Evolutionary conservation across 2,113 vertebrate genomes (phyloP).

Genomic region (Setophaga kirtlandii): DNA sequence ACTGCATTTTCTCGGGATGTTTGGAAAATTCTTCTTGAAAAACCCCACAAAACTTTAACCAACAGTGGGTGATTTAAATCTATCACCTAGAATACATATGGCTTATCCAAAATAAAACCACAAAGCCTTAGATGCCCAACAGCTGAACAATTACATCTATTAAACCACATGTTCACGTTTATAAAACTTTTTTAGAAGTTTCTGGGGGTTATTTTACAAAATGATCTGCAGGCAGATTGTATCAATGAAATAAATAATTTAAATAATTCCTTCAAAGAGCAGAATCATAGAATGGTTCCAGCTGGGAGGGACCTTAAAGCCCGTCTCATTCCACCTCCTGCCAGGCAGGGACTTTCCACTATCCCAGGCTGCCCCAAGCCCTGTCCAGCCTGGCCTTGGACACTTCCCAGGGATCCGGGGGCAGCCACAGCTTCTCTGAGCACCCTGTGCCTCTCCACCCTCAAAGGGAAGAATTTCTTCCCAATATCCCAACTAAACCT

Average conservation of each 20-base stretch:
- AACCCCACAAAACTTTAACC: background rate
- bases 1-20: background rate
- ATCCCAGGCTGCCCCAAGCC: background rate
- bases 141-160: background rate
- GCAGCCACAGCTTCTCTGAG: background rate
- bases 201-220: background rate
- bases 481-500: background rate
- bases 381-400: fast-evolving
- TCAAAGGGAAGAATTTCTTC: background rate
- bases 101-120: background rate
- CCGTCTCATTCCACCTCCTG: background rate
- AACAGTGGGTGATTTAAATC: background rate
- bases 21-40: background rate
- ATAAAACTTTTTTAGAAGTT: background rate
- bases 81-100: background rate
- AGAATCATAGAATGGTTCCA: background rate
- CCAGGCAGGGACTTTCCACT: background rate
- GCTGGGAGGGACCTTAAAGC: background rate
- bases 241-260: background rate
- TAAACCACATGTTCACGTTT: background rate
- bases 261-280: background rate
- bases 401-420: background rate
- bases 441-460: fast-evolving
- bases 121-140: background rate
- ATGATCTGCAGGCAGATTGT: background rate